Conservation (phyloP, 2,888 invertebrate genomes). For the Chloroclysta siterata region DNA sequence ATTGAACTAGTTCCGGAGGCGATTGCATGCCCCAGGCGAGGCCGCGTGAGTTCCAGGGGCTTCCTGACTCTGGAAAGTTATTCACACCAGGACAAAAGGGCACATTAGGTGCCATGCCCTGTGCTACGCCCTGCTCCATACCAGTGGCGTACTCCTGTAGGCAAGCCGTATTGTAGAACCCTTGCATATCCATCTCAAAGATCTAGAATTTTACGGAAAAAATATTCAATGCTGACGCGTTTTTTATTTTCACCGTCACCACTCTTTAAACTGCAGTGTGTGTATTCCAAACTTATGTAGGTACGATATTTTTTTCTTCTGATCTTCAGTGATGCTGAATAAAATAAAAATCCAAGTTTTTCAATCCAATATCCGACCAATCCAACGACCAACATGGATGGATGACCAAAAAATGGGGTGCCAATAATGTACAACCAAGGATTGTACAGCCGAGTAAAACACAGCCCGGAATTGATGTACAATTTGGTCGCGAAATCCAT, state of each 20-base stretch:
- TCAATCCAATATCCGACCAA: too few species aligned
- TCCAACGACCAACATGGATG: too few species aligned
- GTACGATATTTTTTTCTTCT: too few species aligned
- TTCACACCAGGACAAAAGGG: conserved; percentile 61
- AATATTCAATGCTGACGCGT: not conserved
- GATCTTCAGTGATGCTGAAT: too few species aligned
- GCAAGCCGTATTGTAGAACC: conserved; percentile 50
- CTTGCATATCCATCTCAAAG: conserved; percentile 68
- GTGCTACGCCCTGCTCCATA: conserved; percentile 66
- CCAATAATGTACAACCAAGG: too few species aligned
- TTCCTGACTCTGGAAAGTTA: conserved; percentile 70
- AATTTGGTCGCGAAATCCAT: too few species aligned
- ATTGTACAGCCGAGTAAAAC: too few species aligned
- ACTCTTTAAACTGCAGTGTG: not conserved
- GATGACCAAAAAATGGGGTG: too few species aligned
- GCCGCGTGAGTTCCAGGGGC: conserved; percentile 82
- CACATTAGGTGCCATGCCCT: conserved; percentile 51
- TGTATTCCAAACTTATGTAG: too few species aligned
- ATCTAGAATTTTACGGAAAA: not conserved
- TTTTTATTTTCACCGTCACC: not conserved
- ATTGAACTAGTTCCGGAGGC: conserved; percentile 76
- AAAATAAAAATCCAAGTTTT: too few species aligned
- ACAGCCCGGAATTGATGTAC: too few species aligned
- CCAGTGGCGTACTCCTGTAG: conserved; percentile 65
- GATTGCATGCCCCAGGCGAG: conserved; percentile 81